These are phyloP conservation scores for Ganaspis brasiliensis DNA, from an alignment of 2,888 invertebrate species.

Conservation along the genomic window DNA sequence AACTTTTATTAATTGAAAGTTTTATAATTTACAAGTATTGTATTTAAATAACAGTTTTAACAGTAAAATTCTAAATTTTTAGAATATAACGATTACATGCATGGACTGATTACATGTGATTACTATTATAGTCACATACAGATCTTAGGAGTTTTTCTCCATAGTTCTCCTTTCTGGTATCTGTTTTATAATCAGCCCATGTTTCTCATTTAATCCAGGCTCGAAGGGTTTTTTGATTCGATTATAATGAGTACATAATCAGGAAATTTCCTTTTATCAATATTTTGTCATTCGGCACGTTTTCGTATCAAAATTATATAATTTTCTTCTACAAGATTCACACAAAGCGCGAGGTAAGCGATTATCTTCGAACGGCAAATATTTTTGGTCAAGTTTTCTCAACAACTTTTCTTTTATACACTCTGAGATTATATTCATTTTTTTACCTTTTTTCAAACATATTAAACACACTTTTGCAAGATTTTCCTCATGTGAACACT, in stretches of 20 bases:
- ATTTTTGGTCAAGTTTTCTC: background rate
- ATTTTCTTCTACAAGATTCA: conserved; percentile 8
- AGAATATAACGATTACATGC: too few species aligned
- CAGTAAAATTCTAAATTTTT: too few species aligned
- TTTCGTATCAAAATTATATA: background rate
- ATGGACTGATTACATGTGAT: too few species aligned
- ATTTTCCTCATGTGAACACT: conserved; percentile 2
- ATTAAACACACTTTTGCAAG: background rate
- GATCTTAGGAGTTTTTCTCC: too few species aligned
- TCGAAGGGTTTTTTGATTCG: background rate
- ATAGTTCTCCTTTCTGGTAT: too few species aligned
- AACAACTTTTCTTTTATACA: background rate
- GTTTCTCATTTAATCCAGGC: background rate
- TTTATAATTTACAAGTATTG: too few species aligned
- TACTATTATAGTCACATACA: too few species aligned
- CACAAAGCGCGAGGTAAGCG: conserved; percentile 3
- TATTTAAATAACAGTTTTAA: too few species aligned
- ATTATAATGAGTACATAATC: background rate
- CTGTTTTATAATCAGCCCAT: too few species aligned
- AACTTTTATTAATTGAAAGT: too few species aligned
- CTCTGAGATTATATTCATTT: conserved; percentile 1
- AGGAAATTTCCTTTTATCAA: background rate
- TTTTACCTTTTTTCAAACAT: conserved; percentile 5
- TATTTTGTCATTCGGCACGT: background rate
- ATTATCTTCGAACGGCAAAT: background rate